These are phyloP conservation scores for Pollenia griseotomentosa DNA, from an alignment of 2,888 invertebrate species.

Conservation along the genomic window DNA sequence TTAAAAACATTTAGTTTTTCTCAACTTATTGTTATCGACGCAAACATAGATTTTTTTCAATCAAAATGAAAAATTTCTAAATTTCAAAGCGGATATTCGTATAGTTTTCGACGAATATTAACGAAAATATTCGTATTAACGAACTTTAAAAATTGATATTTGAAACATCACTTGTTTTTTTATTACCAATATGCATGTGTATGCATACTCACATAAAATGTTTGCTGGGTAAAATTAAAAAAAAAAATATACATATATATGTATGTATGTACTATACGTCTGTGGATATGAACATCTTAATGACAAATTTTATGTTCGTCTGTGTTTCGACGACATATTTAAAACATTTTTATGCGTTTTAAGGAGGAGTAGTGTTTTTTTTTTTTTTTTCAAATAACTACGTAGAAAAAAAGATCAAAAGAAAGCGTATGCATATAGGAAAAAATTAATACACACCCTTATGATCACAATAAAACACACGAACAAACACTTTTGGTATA, in stretches of 20 bases:
- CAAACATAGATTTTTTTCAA: too few species aligned
- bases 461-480: slow-evolving; percentile 36
- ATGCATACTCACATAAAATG: slow-evolving; percentile 13
- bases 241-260: background rate
- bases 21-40: too few species aligned
- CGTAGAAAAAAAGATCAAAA: slow-evolving; percentile 63
- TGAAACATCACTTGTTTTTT: too few species aligned
- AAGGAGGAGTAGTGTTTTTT: slow-evolving; percentile 42
- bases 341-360: slow-evolving; percentile 43
- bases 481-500: slow-evolving; percentile 32
- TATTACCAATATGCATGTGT: background rate
- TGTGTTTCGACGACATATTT: slow-evolving; percentile 24
- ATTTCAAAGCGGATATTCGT: too few species aligned
- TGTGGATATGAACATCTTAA: slow-evolving; percentile 17
- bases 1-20: too few species aligned
- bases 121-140: too few species aligned
- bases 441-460: slow-evolving; percentile 43
- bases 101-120: too few species aligned
- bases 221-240: slow-evolving; percentile 31
- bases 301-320: slow-evolving; percentile 38
- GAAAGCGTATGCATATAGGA: slow-evolving; percentile 28
- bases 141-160: too few species aligned
- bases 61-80: too few species aligned
- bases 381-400: slow-evolving; percentile 54
- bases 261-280: background rate